A percentile compares a stretch with the other conserved stretches of the same genome.
These are phyloP conservation scores for Hydractinia symbiolongicarpus DNA, from an alignment of 30 jellyfish, hydroid and myxozoan species.

Conservation along the genomic window DNA sequence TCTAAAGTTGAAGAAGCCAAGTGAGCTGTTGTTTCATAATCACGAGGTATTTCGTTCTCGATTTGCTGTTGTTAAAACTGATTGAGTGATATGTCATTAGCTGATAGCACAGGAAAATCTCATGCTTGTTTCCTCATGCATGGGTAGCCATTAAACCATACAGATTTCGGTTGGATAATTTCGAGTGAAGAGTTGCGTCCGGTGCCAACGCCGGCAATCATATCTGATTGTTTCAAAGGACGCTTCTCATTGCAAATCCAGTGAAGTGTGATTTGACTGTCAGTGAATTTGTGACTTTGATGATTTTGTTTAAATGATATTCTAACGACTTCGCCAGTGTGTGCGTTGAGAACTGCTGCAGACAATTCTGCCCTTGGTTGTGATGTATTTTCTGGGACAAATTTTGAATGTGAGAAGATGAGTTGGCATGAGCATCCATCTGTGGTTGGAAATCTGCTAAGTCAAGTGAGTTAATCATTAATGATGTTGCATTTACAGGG, in stretches of 20 bases:
- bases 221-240: too few relatives aligned
- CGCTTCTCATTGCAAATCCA: too few relatives aligned
- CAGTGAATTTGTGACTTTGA: neutral
- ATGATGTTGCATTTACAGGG: too few relatives aligned
- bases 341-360: constrained; percentile 9
- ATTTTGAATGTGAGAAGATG: neutral
- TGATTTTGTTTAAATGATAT: neutral
- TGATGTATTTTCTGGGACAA: constrained; percentile 1
- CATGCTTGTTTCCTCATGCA: neutral
- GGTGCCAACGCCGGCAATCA: too few relatives aligned
- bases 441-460: too few relatives aligned
- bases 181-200: neutral
- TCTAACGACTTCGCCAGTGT: constrained; percentile 10
- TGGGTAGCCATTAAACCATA: constrained; percentile 14
- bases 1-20: neutral
- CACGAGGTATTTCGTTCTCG: neutral
- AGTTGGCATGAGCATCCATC: too few relatives aligned
- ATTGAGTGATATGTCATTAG: neutral
- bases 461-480: too few relatives aligned
- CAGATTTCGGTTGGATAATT: neutral
- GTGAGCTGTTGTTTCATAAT: neutral
- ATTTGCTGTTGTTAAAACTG: neutral
- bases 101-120: constrained; percentile 7
- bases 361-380: neutral
- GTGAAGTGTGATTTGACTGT: too few relatives aligned